Evolutionary conservation across 2,888 invertebrate genomes (phyloP).

Genomic region (Campopleginae sp.): DNA sequence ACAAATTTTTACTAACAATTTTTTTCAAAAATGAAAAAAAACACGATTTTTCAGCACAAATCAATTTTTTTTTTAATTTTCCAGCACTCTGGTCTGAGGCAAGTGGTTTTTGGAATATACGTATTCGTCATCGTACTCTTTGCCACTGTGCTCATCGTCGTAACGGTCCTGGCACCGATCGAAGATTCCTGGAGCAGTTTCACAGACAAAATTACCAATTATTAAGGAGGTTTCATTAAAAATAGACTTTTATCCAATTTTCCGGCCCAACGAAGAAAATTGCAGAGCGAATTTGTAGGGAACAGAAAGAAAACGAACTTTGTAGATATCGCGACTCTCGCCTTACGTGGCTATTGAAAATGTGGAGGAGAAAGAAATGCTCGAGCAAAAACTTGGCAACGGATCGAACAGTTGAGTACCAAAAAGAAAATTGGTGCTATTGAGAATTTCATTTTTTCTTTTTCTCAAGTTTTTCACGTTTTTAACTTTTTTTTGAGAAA

Average conservation of each 20-base stretch:
- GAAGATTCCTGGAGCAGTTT: slow-evolving; percentile 86
- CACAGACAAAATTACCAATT: slow-evolving; percentile 69
- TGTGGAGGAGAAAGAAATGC: not conserved
- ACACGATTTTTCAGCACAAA: not conserved
- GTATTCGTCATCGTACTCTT: slow-evolving; percentile 89
- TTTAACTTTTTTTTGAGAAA: not conserved
- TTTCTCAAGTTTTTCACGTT: not conserved
- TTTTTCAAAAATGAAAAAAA: not conserved
- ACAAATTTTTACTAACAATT: not conserved
- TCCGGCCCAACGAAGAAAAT: not conserved
- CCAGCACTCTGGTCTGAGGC: slow-evolving; percentile 92
- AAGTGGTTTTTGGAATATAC: slow-evolving; percentile 91
- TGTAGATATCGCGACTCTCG: not conserved
- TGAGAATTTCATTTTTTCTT: not conserved
- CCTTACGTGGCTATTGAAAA: not conserved
- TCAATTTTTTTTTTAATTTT: slow-evolving; percentile 75
- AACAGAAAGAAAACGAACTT: not conserved
- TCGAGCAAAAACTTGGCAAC: not conserved
- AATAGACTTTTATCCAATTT: not conserved
- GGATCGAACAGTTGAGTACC: slow-evolving; percentile 20
- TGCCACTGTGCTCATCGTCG: slow-evolving; percentile 89
- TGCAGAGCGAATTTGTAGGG: too few relatives aligned
- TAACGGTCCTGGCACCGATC: slow-evolving; percentile 91
- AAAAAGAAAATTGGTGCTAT: slow-evolving; percentile 31
- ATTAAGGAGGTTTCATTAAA: slow-evolving; percentile 6